Evolutionary conservation across 2,113 vertebrate species (phyloP).

Genomic region (Bungarus multicinctus): DNA sequence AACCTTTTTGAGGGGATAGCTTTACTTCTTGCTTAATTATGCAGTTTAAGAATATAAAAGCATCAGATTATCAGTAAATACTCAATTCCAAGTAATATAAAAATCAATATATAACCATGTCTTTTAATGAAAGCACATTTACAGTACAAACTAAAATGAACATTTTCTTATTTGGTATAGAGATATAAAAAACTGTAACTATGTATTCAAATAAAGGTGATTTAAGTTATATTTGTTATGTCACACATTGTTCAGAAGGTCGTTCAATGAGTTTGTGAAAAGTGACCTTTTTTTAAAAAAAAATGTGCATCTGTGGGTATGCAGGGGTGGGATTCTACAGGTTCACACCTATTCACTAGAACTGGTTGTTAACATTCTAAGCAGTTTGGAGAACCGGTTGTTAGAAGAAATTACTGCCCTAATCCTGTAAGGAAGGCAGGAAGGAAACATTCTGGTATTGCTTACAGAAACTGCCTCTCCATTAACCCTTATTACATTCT

Average conservation of each 20-base stretch:
- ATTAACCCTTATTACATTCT: no score
- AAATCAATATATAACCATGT: background rate
- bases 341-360: no score
- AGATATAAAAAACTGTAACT: background rate
- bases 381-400: no score
- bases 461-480: no score
- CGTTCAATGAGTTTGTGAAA: background rate
- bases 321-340: no score
- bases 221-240: background rate
- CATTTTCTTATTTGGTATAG: background rate
- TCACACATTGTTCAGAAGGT: background rate
- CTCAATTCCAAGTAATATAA: background rate
- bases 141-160: background rate
- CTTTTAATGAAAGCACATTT: background rate
- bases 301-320: background rate
- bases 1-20: slow-evolving; percentile 17
- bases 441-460: no score
- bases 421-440: no score
- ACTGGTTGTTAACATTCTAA: no score
- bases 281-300: background rate
- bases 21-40: background rate
- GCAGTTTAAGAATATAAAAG: background rate
- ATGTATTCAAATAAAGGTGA: background rate
- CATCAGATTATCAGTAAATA: background rate
- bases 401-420: no score